These are phyloP conservation scores for Neoseiulus cucumeris DNA, from an alignment of 1,140 invertebrate genomes.

Conservation along the genomic window DNA sequence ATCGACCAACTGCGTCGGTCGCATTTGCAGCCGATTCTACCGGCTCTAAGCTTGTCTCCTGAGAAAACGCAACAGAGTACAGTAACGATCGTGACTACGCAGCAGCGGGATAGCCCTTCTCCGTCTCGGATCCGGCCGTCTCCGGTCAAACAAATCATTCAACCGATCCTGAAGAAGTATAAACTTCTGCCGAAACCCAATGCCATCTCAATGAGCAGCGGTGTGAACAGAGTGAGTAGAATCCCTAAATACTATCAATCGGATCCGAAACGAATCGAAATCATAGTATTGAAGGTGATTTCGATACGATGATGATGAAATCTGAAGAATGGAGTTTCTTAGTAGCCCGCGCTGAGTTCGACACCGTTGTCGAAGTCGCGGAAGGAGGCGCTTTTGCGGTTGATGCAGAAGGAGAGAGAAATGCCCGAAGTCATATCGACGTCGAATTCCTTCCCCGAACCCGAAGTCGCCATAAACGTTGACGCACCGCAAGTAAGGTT, in stretches of 20 bases:
- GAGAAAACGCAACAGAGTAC: background rate
- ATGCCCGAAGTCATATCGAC: background rate
- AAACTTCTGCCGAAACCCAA: conserved; percentile 6
- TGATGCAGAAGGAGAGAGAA: background rate
- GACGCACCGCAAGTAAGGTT: too few species aligned
- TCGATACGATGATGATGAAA: too few species aligned
- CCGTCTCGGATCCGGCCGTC: too few species aligned
- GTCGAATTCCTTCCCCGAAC: too few species aligned
- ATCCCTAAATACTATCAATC: too few species aligned
- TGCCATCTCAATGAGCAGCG: background rate
- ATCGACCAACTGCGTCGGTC: background rate
- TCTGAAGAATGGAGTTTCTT: background rate
- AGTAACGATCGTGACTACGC: background rate
- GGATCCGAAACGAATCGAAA: too few species aligned
- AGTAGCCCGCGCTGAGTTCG: background rate
- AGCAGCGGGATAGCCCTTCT: background rate
- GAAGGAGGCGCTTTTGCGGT: background rate
- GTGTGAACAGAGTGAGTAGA: background rate
- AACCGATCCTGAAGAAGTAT: background rate
- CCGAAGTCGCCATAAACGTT: too few species aligned
- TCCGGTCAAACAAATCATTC: background rate
- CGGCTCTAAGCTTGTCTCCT: background rate
- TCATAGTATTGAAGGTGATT: too few species aligned
- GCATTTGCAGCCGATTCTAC: background rate
- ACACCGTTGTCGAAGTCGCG: background rate